A percentile compares a stretch with the other conserved stretches of the same genome.
Conservation (phyloP, 2,888 invertebrate genomes). For the Lepidonotus clava region DNA sequence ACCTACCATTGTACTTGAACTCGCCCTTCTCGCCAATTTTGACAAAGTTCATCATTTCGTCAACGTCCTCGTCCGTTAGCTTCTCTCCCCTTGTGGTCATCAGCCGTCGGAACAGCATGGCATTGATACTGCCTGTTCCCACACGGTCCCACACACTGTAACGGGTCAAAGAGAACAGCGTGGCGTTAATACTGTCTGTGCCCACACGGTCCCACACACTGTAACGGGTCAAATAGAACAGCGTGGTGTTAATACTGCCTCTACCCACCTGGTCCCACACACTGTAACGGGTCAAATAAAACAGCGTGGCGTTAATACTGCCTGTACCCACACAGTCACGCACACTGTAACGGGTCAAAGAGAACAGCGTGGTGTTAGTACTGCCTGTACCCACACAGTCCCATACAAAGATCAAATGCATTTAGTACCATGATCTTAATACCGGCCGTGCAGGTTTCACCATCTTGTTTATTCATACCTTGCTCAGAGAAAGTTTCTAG, state of each 20-base stretch:
- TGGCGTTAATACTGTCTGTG: constrained; percentile 43
- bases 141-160: constrained; percentile 41
- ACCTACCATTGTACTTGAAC: constrained; percentile 50
- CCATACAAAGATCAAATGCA: too few relatives aligned
- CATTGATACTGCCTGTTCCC: constrained; percentile 48
- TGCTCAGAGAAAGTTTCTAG: too few relatives aligned
- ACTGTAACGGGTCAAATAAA: too few relatives aligned
- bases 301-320: constrained; percentile 37
- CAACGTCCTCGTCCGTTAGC: constrained; percentile 51
- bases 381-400: too few relatives aligned
- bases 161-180: too few relatives aligned
- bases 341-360: too few relatives aligned
- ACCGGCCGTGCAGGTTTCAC: too few relatives aligned
- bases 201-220: constrained; percentile 39
- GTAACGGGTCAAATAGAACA: too few relatives aligned
- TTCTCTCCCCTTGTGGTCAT: constrained; percentile 54
- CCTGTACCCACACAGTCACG: constrained; percentile 35
- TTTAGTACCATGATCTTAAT: too few relatives aligned
- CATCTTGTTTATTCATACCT: too few relatives aligned
- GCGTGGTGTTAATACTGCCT: constrained; percentile 39
- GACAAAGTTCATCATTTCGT: constrained; percentile 52
- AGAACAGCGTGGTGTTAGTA: too few relatives aligned
- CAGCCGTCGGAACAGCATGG: constrained; percentile 29
- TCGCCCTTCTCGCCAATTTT: constrained; percentile 49
- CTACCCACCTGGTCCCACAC: constrained; percentile 39